Conservation (phyloP, 2,113 vertebrate species). For the Parus major region DNA sequence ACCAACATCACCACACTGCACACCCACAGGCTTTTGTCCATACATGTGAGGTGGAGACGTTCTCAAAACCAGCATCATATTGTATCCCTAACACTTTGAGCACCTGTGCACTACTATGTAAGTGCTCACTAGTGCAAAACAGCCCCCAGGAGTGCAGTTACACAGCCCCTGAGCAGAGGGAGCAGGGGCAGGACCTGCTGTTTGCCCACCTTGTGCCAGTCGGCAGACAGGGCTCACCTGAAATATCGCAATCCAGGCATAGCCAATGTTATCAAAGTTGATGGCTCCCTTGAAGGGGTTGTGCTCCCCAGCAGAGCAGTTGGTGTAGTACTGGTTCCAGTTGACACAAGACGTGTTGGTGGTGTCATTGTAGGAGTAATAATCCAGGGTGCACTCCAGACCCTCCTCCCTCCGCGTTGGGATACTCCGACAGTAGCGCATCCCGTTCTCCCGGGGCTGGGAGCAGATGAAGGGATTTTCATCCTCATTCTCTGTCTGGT, state of each 20-base stretch:
- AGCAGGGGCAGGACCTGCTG: not conserved
- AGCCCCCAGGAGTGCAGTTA: not conserved
- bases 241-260: conserved; percentile 98
- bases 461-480: conserved; percentile 99
- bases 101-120: not conserved
- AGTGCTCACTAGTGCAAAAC: not conserved
- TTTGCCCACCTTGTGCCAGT: not conserved
- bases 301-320: conserved; percentile 87
- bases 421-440: conserved; percentile 88
- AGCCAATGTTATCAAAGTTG: conserved; percentile 99
- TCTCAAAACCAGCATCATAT: not conserved
- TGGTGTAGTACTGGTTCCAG: conserved; percentile 98
- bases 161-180: too few species aligned
- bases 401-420: conserved; percentile 85
- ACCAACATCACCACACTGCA: not conserved
- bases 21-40: not conserved
- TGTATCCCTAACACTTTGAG: not conserved
- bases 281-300: conserved; percentile 98
- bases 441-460: conserved; percentile 87
- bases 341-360: conserved; percentile 95
- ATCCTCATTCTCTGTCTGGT: conserved; percentile 93
- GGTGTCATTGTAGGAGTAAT: conserved; percentile 89
- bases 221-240: conserved; percentile 78
- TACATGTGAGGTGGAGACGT: rapidly evolving
- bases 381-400: conserved; percentile 85